These are phyloP conservation scores for Nymphalis urticae DNA, from an alignment of 2,888 invertebrate species.

Conservation along the genomic window DNA sequence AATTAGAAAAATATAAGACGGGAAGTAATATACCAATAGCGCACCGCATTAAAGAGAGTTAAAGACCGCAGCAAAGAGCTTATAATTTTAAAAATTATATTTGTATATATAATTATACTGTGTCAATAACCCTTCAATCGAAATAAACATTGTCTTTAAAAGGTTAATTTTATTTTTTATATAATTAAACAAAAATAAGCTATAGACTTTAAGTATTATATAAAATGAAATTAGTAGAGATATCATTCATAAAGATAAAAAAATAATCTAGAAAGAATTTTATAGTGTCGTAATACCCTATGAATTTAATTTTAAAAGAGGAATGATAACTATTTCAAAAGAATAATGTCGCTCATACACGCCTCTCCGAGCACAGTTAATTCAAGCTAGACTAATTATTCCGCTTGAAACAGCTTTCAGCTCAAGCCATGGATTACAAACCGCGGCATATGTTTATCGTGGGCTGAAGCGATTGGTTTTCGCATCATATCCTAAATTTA, in stretches of 20 bases:
- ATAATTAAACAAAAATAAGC: no score
- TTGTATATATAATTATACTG: no score
- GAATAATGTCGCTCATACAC: constrained; percentile 17
- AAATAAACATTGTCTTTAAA: no score
- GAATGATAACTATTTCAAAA: constrained; percentile 10
- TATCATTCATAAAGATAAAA: background rate
- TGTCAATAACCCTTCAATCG: no score
- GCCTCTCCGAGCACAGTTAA: constrained; percentile 15
- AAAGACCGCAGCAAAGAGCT: no score
- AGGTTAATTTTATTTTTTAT: no score
- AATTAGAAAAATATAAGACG: no score
- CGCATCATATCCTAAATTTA: constrained; percentile 46
- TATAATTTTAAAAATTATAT: no score
- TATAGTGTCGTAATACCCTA: background rate
- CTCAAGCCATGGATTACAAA: constrained; percentile 54
- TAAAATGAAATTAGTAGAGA: no score
- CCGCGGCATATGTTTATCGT: constrained; percentile 54
- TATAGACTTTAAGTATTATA: no score
- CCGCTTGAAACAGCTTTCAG: constrained; percentile 52
- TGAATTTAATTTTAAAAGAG: constrained; percentile 9
- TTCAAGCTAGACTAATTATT: constrained; percentile 51
- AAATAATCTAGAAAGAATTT: background rate
- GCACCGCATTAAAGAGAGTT: no score
- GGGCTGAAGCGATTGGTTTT: constrained; percentile 52
- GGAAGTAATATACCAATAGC: no score